Evolutionary conservation across 64 coral and sea anemone species (phyloP).

Genomic region (Astreopora myriophthalma): DNA sequence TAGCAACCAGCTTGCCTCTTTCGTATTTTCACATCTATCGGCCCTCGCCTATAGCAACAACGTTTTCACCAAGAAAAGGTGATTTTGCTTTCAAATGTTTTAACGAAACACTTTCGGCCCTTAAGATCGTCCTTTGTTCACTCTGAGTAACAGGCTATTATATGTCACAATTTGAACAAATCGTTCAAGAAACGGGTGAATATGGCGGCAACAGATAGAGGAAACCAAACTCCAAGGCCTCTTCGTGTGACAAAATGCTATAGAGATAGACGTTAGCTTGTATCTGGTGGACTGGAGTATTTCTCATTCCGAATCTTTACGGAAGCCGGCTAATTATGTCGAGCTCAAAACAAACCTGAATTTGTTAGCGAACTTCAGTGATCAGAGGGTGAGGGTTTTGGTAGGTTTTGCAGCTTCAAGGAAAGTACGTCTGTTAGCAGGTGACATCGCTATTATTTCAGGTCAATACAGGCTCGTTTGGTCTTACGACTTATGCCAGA

Average conservation of each 20-base stretch:
- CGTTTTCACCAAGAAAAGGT: conserved; percentile 67
- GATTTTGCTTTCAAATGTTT: background rate
- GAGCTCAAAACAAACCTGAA: no score
- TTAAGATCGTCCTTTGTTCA: no score
- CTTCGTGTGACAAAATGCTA: background rate
- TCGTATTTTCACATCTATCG: conserved; percentile 53
- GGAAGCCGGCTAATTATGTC: no score
- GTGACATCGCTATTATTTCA: background rate
- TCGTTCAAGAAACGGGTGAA: background rate
- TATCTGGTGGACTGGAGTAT: no score
- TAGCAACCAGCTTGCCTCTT: conserved; percentile 87
- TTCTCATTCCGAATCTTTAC: no score
- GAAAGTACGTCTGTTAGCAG: no score
- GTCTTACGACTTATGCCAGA: conserved; percentile 68
- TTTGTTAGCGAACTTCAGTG: no score
- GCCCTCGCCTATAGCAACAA: conserved; percentile 64
- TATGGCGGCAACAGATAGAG: background rate
- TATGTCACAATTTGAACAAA: background rate
- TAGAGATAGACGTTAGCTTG: no score
- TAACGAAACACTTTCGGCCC: background rate
- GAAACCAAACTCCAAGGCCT: background rate
- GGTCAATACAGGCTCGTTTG: conserved; percentile 70
- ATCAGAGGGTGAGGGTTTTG: no score
- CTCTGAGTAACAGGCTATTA: no score
- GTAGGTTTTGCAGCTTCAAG: no score